These are phyloP conservation scores for Tetraneura akinire DNA, from an alignment of 1,140 invertebrate genomes.

Conservation along the genomic window DNA sequence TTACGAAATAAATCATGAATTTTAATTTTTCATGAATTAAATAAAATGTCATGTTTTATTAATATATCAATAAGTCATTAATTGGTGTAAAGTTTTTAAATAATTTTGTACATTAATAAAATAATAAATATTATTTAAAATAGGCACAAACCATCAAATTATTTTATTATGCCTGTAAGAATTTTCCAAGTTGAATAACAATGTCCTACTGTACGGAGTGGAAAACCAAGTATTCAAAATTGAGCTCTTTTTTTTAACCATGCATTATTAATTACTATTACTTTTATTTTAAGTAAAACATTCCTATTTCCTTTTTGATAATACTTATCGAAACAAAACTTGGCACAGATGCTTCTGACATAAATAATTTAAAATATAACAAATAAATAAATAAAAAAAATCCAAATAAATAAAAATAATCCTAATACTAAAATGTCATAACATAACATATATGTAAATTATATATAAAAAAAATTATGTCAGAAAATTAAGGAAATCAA, in stretches of 20 bases:
- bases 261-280: no score
- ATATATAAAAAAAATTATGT: constrained; percentile 26
- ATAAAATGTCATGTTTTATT: neutral
- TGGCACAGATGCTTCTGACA: constrained; percentile 38
- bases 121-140: neutral
- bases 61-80: neutral
- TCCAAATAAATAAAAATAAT: constrained; percentile 35
- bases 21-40: neutral
- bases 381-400: constrained; percentile 47
- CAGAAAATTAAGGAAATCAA: constrained; percentile 41
- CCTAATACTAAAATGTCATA: constrained; percentile 40
- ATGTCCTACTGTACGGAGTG: neutral
- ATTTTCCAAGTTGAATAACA: neutral
- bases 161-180: neutral
- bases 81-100: neutral
- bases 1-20: neutral
- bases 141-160: neutral
- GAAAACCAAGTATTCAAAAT: constrained; percentile 13
- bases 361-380: constrained; percentile 51
- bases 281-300: neutral
- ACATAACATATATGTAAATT: constrained; percentile 25
- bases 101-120: neutral
- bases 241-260: neutral
- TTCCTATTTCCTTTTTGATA: neutral
- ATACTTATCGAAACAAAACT: constrained; percentile 7